Base-by-base conservation (phyloP, 92 coral and sea anemone species). In the Montipora capitata region DNA sequence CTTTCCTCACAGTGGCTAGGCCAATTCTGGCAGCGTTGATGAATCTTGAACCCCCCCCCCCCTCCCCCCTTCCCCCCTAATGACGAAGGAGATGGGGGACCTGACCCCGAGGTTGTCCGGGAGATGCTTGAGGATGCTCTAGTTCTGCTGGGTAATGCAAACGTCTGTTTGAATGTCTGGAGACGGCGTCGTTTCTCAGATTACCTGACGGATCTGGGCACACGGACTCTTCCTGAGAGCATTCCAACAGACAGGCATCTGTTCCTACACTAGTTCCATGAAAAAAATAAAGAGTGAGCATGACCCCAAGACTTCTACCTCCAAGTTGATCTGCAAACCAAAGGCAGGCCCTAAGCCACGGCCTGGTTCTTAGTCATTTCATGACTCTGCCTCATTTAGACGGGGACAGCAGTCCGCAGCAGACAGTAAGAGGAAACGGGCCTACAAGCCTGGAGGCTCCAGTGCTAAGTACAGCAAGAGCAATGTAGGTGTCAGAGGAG, bases 11-110 rank as follows among this genome's bases (percentile, higher is more conserved):
- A n/a, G 83, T 61, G 10, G 92, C 91, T 6, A 71, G 91, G 40
- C 94, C 94, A 12, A 92, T 92, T 75, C 79, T 91, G 41, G 73
- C 91, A 72, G 91, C 94, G 4, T 91, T 82, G 62, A 80, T 76
- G 61, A 88, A 87, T 7, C 89, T 91, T 5, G 94, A 91, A 4
- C 8, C 51, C 51, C 52, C 52, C 52, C 70, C 54, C 42, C 10
- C 48, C 52, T 45, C 2, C 52, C 52, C 52, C 52, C 70, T 57
- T 13, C 10, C 48, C 79, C 67, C 72, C 72, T 48, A 72, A 86
- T 14, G 85, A 76, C 10, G 86, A 77, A 16, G 87, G 87, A 3
- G 94, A 74, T 2, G 89, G 74, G 27, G 91, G 67, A 8, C 81
- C 75, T 1, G 94, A 90, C 87, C 94, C 91, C 9, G 91, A 91